Conservation (phyloP, 2,888 invertebrate genomes). For the Eretmocerus hayati region DNA sequence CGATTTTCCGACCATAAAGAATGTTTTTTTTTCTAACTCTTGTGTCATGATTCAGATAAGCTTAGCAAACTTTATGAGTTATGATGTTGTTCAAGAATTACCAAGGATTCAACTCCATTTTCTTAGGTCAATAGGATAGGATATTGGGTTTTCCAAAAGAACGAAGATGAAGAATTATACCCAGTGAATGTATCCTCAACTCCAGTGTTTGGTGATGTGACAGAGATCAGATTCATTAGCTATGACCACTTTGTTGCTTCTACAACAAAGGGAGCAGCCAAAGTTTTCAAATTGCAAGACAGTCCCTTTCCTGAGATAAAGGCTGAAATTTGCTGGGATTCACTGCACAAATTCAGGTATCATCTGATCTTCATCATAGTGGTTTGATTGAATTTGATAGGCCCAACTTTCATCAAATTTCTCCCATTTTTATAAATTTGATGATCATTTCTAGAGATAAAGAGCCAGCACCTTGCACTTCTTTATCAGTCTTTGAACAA, state of each 20-base stretch:
- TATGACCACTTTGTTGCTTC: conserved; percentile 57
- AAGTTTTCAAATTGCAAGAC: conserved; percentile 59
- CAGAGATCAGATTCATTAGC: conserved; percentile 70
- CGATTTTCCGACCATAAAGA: too few species aligned
- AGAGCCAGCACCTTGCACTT: conserved; percentile 63
- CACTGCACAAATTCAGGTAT: conserved; percentile 59
- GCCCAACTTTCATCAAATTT: conserved; percentile 2
- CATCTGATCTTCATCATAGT: conserved; percentile 22
- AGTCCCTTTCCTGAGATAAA: conserved; percentile 53
- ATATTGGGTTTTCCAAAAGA: conserved; percentile 64
- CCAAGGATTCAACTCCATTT: background rate
- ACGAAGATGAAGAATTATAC: conserved; percentile 60
- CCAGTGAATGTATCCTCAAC: conserved; percentile 58
- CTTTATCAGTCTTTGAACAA: conserved; percentile 66
- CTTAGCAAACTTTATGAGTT: too few species aligned
- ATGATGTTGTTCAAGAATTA: too few species aligned
- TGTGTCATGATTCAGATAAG: too few species aligned
- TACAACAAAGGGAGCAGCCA: conserved; percentile 60
- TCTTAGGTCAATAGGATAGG: conserved; percentile 58
- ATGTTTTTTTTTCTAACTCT: too few species aligned
- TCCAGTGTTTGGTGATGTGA: conserved; percentile 67
- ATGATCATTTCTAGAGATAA: conserved; percentile 7
- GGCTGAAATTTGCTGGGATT: conserved; percentile 58
- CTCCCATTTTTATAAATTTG: too few species aligned
- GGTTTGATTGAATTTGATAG: background rate